Conservation (phyloP, 2,888 invertebrate genomes). For the Agrotis clavis region DNA sequence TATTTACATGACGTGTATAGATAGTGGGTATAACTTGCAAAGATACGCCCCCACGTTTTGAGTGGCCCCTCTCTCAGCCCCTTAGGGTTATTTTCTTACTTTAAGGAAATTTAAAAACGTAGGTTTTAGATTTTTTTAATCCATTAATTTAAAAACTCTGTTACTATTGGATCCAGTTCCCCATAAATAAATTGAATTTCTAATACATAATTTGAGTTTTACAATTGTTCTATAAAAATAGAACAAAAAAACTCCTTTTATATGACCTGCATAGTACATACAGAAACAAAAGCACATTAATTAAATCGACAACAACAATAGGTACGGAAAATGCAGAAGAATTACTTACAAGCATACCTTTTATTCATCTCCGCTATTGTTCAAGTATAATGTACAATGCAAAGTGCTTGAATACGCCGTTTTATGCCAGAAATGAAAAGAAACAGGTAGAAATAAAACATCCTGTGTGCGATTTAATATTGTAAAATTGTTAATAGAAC, state of each 20-base stretch:
- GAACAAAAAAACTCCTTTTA: conserved; percentile 14
- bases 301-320: conserved; percentile 48
- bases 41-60: too few relatives aligned
- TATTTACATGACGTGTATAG: too few relatives aligned
- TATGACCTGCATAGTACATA: conserved; percentile 7
- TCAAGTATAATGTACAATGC: conserved; percentile 54
- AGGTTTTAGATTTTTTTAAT: too few relatives aligned
- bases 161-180: too few relatives aligned
- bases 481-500: not conserved
- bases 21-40: too few relatives aligned
- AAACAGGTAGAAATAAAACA: conserved; percentile 31
- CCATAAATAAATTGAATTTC: too few relatives aligned
- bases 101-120: too few relatives aligned
- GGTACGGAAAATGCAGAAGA: conserved; percentile 35
- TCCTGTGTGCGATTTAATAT: conserved; percentile 5
- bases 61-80: too few relatives aligned
- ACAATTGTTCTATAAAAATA: too few relatives aligned
- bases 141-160: too few relatives aligned
- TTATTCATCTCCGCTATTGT: conserved; percentile 50
- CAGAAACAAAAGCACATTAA: conserved; percentile 41
- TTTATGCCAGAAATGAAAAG: conserved; percentile 47
- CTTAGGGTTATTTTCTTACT: too few relatives aligned
- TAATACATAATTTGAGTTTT: too few relatives aligned
- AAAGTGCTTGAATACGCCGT: conserved; percentile 41
- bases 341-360: conserved; percentile 40